Evolutionary conservation across 2,113 vertebrate species (phyloP).

Genomic region (Theristicus caerulescens): DNA sequence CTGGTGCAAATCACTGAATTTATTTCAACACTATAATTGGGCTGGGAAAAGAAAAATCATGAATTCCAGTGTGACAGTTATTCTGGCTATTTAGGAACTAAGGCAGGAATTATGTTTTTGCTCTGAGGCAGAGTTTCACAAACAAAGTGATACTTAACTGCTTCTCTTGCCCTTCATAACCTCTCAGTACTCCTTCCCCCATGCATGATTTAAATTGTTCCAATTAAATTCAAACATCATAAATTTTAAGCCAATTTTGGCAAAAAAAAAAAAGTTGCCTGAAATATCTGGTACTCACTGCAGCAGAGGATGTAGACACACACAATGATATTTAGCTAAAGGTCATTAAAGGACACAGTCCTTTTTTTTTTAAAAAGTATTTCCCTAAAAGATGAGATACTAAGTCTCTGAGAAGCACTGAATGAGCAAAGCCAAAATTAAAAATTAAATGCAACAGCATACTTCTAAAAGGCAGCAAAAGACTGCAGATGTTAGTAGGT

Average conservation of each 20-base stretch:
- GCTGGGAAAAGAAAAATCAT: neutral
- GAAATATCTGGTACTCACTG: neutral
- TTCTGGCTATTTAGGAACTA: neutral
- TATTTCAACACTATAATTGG: neutral
- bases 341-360: neutral
- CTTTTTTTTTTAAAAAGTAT: neutral
- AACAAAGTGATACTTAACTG: neutral
- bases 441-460: neutral
- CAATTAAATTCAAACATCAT: constrained; percentile 1
- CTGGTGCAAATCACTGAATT: neutral
- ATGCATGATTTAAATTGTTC: neutral
- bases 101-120: neutral
- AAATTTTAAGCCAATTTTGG: neutral
- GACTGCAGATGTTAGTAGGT: neutral
- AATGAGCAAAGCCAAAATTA: neutral
- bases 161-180: neutral
- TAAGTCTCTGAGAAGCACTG: neutral
- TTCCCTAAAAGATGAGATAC: neutral
- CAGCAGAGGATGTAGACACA: neutral
- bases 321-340: neutral
- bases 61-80: neutral
- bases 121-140: neutral
- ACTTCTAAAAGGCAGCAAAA: neutral
- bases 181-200: neutral
- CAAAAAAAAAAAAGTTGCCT: neutral